These are phyloP conservation scores for Tympanoctomys barrerae DNA, from an alignment of 2,797 vertebrate species.

Conservation along the genomic window DNA sequence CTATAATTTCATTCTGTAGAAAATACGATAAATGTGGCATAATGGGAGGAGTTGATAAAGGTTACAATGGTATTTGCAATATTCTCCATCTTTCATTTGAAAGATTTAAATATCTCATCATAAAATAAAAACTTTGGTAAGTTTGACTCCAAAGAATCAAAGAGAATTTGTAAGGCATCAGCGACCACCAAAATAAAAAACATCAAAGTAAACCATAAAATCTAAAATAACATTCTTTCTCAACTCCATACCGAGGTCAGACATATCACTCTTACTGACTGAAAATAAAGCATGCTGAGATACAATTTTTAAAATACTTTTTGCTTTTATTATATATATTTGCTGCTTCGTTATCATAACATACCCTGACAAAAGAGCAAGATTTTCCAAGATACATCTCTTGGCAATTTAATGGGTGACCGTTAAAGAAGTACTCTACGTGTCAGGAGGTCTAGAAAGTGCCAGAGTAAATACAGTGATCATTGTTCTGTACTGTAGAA, in stretches of 20 bases:
- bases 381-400: not conserved
- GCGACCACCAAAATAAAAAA: not conserved
- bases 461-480: not conserved
- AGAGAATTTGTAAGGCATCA: not conserved
- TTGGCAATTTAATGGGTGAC: not conserved
- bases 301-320: not conserved
- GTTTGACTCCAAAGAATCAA: conserved; percentile 23
- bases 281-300: conserved; percentile 4
- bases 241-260: not conserved
- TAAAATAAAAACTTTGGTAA: conserved; percentile 26
- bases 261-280: not conserved
- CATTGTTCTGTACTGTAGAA: not conserved
- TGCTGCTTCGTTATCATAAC: not conserved
- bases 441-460: not conserved
- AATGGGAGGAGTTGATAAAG: not conserved
- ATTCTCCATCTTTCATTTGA: conserved; percentile 38
- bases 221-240: not conserved
- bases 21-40: conserved; percentile 40
- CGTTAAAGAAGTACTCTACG: not conserved
- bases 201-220: not conserved
- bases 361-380: conserved; percentile 7
- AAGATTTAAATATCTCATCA: conserved; percentile 41
- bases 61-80: not conserved
- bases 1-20: not conserved
- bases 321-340: not conserved